Evolutionary conservation across 1,140 invertebrate genomes (phyloP).

Genomic region (Drosophila tsacasi): DNA sequence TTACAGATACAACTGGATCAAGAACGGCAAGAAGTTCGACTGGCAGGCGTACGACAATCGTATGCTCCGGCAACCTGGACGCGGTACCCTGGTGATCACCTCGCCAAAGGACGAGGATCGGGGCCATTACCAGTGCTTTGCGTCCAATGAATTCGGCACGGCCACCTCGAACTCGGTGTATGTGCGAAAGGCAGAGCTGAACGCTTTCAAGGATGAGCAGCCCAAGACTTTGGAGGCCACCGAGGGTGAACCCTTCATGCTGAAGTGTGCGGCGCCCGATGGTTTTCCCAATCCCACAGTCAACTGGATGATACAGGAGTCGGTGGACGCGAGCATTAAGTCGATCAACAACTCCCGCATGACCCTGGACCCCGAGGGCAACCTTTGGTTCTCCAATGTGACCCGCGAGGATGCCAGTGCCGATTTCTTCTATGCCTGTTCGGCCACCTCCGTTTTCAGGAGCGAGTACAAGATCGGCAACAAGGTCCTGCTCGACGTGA

Average conservation of each 20-base stretch:
- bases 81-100: conserved; percentile 96
- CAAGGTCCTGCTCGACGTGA: conserved; percentile 91
- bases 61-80: conserved; percentile 95
- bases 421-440: conserved; percentile 95
- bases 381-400: conserved; percentile 97
- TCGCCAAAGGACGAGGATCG: conserved; percentile 95
- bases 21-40: conserved; percentile 96
- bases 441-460: conserved; percentile 93
- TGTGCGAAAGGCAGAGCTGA: conserved; percentile 96
- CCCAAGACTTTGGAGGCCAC: conserved; percentile 88
- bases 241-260: conserved; percentile 94
- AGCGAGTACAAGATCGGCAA: conserved; percentile 97
- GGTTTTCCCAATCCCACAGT: conserved; percentile 97
- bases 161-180: conserved; percentile 98
- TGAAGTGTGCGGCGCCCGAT: conserved; percentile 95
- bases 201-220: conserved; percentile 94
- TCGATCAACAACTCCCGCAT: conserved; percentile 97
- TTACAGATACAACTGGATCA: conserved; percentile 96
- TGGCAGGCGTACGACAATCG: conserved; percentile 96
- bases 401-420: conserved; percentile 93
- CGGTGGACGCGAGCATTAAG: conserved; percentile 90
- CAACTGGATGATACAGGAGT: conserved; percentile 95
- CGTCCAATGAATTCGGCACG: conserved; percentile 96
- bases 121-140: conserved; percentile 99
- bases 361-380: conserved; percentile 97